Evolutionary conservation across 2,797 vertebrate genomes (phyloP), one percentile per base, ranked within the genome.

Genomic region (Alosa sapidissima): DNA sequence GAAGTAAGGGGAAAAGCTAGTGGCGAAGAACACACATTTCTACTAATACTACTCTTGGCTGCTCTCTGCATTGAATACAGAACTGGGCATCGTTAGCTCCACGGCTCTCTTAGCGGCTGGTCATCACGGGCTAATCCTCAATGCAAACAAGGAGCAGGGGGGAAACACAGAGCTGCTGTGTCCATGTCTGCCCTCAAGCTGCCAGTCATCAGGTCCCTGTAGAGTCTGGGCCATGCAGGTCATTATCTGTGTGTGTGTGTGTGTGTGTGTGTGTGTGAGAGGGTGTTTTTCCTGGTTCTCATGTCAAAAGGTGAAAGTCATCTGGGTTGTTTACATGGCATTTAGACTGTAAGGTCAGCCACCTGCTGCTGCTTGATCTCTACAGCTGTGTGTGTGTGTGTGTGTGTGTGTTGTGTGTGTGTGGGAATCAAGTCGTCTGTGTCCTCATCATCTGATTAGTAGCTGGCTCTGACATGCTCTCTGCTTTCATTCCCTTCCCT

Each of bases 361-460:
- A 65, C 62, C 62, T 65, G 62, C 62, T 65, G 62, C 24, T 60
- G 60, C 60, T 6, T 5, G n/a, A 65, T n/a, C 60, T 62, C 60
- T n/a, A n/a, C 2, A 9, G 21, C 16, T 58, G 55, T 65, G 58
- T 65, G 82, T 65, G 82, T 65, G 21, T 51, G 60, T 72, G 51
- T 36, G 16, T 52, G 62, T 28, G 10, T 33, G 62, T 52, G 62
- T 28, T 51, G 60, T 72, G 51, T 36, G 16, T 52, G 62, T 28
- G 10, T 33, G 62, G 9, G 24, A 65, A 65, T 65, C 24, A 65
- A 28, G 54, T 41, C 24, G 49, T 28, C 75, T 82, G 81, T 85
- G 68, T 41, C 82, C 49, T 13, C 84, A 36, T 84, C 51, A 84
- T 55, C 82, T 81, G 48, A 84, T 86, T 62, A 49, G 49, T 8